These are phyloP conservation scores for Heteromormyrus szaboi DNA, from an alignment of 2,797 vertebrate genomes.

Conservation along the genomic window DNA sequence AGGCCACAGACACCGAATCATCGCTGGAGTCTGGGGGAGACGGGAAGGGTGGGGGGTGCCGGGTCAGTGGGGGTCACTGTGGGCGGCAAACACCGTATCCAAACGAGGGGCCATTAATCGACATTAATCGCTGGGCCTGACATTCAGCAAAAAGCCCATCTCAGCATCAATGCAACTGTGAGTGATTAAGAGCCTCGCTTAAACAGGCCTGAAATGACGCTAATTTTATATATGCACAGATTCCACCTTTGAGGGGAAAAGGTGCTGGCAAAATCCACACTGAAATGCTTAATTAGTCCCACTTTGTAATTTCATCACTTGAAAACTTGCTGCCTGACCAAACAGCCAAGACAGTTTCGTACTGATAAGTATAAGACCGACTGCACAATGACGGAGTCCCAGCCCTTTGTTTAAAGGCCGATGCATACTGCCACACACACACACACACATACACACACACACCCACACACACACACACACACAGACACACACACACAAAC, in stretches of 20 bases:
- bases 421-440: background rate
- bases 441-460: background rate
- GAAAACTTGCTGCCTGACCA: conserved; percentile 11
- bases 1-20: conserved; percentile 46
- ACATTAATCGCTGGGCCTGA: background rate
- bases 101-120: background rate
- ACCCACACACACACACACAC: background rate
- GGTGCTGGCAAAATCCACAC: background rate
- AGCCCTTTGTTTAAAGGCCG: background rate
- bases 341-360: conserved; percentile 13
- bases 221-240: background rate
- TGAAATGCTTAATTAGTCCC: conserved; percentile 10
- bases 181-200: conserved; percentile 20
- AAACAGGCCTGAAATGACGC: background rate
- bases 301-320: conserved; percentile 15
- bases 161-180: background rate
- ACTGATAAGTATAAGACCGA: background rate
- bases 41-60: background rate
- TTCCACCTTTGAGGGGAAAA: background rate
- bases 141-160: background rate
- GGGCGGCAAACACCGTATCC: background rate
- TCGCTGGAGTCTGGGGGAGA: conserved; percentile 53
- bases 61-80: background rate
- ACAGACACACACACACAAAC: background rate
- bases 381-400: background rate